A percentile compares a stretch with the other conserved stretches of the same genome.
Conservation (phyloP, 2,113 vertebrate species). For the Myotis yumanensis region DNA sequence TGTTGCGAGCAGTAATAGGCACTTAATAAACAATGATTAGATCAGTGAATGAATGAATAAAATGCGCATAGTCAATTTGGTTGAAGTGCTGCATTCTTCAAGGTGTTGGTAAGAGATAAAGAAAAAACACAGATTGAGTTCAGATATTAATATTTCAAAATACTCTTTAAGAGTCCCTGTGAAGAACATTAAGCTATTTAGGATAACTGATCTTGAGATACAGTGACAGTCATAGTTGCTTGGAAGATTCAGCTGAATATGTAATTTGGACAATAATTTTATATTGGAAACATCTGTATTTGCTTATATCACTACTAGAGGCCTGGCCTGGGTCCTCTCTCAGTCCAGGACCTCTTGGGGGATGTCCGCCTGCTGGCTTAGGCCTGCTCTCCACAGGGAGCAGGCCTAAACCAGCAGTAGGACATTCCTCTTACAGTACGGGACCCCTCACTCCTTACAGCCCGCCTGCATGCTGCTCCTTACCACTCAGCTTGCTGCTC, state of each 20-base stretch:
- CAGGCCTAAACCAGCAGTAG: too few species aligned
- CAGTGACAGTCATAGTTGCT: not conserved
- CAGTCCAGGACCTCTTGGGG: too few species aligned
- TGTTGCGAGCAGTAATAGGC: not conserved
- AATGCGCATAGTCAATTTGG: not conserved
- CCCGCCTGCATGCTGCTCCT: too few species aligned
- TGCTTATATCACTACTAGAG: not conserved
- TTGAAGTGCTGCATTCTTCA: not conserved
- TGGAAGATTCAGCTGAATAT: not conserved
- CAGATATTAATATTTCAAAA: not conserved
- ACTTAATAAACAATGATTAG: not conserved
- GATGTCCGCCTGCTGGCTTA: too few species aligned
- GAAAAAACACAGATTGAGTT: not conserved
- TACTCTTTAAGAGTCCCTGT: not conserved
- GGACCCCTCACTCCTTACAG: too few species aligned
- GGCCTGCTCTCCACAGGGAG: too few species aligned
- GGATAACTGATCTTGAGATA: not conserved
- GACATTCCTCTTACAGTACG: too few species aligned
- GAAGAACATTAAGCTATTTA: not conserved
- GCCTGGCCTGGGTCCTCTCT: too few species aligned
- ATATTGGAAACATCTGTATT: not conserved
- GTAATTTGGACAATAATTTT: not conserved
- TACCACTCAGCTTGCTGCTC: too few species aligned
- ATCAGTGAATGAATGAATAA: not conserved
- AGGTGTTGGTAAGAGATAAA: not conserved